A percentile compares a stretch with the other conserved stretches of the same genome.
Conservation (phyloP, 37 sponge, comb jelly and placozoan species). For the Cladorhizidae sp. region DNA sequence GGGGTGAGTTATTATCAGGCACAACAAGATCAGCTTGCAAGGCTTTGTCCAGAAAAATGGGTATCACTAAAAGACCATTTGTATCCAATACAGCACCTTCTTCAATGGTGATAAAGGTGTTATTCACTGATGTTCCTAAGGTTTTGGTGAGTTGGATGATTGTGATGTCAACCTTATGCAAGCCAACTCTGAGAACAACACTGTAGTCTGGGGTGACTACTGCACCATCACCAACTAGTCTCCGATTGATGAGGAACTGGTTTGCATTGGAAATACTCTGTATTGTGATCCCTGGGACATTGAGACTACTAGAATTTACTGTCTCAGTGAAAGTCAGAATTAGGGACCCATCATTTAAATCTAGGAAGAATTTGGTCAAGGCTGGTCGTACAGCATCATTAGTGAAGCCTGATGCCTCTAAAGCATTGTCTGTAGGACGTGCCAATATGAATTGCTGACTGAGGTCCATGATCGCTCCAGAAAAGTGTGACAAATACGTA, state of each 20-base stretch:
- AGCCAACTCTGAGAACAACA: constrained; percentile 41
- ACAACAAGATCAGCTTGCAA: constrained; percentile 55
- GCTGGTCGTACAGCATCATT: constrained; percentile 60
- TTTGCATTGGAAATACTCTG: constrained; percentile 51
- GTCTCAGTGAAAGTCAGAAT: constrained; percentile 85
- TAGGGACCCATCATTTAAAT: constrained; percentile 72
- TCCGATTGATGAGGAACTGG: background rate
- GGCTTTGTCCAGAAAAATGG: constrained; percentile 48
- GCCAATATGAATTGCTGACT: constrained; percentile 48
- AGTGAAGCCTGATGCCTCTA: constrained; percentile 35
- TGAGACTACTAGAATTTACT: constrained; percentile 64
- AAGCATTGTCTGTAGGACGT: constrained; percentile 42
- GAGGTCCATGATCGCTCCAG: constrained; percentile 66
- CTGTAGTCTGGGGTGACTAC: constrained; percentile 42
- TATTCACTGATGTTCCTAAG: constrained; percentile 47
- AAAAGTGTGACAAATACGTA: constrained; percentile 60
- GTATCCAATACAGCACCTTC: constrained; percentile 59
- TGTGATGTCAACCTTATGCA: constrained; percentile 46
- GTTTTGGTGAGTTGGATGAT: constrained; percentile 36
- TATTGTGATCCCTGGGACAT: constrained; percentile 43
- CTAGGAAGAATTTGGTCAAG: constrained; percentile 49
- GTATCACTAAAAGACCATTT: constrained; percentile 26
- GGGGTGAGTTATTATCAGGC: constrained; percentile 59
- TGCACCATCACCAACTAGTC: constrained; percentile 18
- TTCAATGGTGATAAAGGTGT: constrained; percentile 72